These are phyloP conservation scores for Nicator chloris DNA, from an alignment of 2,113 vertebrate genomes.

Conservation along the genomic window DNA sequence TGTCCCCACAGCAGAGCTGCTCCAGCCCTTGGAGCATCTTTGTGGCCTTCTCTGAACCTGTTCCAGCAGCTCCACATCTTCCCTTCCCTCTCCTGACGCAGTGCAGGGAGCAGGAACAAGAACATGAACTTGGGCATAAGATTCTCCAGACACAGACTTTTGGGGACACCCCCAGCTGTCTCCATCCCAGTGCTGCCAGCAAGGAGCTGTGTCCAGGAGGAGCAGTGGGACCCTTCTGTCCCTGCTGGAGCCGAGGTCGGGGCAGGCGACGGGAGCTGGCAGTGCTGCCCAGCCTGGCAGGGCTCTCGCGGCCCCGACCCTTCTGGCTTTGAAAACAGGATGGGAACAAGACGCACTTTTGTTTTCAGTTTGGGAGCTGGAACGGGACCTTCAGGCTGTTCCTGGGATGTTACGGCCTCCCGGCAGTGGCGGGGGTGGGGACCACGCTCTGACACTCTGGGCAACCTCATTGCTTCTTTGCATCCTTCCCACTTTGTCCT, in stretches of 20 bases:
- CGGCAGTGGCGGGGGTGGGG: fast-evolving
- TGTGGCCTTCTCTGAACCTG: neutral
- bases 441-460: fast-evolving
- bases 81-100: neutral
- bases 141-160: neutral
- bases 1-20: neutral
- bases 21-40: neutral
- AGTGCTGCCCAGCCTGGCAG: neutral
- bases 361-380: constrained; percentile 5
- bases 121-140: neutral
- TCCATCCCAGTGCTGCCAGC: fast-evolving
- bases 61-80: neutral
- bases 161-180: neutral
- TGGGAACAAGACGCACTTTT: neutral
- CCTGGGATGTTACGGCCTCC: neutral
- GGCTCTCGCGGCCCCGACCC: neutral
- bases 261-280: neutral
- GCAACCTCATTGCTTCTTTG: neutral
- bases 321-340: constrained; percentile 19
- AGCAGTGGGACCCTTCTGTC: neutral
- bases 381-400: constrained; percentile 39
- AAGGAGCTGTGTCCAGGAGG: fast-evolving
- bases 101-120: neutral
- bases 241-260: neutral
- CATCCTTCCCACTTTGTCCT: neutral